Evolutionary conservation across 53 echinoderm and acorn worm genomes (phyloP).

Genomic region (Echinarachnius parma): DNA sequence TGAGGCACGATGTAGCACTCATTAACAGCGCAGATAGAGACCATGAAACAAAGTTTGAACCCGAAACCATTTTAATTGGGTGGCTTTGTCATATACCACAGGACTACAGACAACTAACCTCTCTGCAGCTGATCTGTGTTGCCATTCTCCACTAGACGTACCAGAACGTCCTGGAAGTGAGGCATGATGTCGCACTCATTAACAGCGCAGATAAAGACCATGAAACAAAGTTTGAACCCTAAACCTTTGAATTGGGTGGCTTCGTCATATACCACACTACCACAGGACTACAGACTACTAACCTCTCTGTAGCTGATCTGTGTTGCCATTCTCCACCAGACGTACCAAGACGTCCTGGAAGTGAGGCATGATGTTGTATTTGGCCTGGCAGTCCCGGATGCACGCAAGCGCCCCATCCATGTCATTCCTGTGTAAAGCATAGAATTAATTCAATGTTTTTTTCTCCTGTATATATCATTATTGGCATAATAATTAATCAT

Average conservation of each 20-base stretch:
- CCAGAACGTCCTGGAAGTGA: slow-evolving; percentile 78
- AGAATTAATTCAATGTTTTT: not conserved
- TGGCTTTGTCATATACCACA: too few species aligned
- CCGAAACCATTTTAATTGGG: too few species aligned
- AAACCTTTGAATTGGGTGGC: too few species aligned
- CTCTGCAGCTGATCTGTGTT: slow-evolving; percentile 81
- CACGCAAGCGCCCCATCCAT: slow-evolving; percentile 69
- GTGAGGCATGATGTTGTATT: slow-evolving; percentile 71
- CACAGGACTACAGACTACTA: not conserved
- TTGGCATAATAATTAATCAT: too few species aligned
- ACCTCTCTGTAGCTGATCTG: slow-evolving; percentile 86
- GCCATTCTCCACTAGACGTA: slow-evolving; percentile 76
- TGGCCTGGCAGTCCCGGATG: slow-evolving; percentile 78
- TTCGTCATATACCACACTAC: not conserved
- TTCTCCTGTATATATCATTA: too few species aligned
- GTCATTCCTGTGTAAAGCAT: slow-evolving; percentile 55
- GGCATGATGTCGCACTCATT: slow-evolving; percentile 75
- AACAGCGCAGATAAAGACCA: too few species aligned
- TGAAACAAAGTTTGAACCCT: too few species aligned
- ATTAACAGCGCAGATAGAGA: too few species aligned
- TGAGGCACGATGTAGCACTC: slow-evolving; percentile 58
- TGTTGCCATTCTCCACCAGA: slow-evolving; percentile 79
- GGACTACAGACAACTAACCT: slow-evolving; percentile 48
- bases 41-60: too few species aligned
- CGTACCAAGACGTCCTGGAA: slow-evolving; percentile 80